These are phyloP conservation scores for Clepsis dumicolana DNA, from an alignment of 2,888 invertebrate species.

Conservation along the genomic window DNA sequence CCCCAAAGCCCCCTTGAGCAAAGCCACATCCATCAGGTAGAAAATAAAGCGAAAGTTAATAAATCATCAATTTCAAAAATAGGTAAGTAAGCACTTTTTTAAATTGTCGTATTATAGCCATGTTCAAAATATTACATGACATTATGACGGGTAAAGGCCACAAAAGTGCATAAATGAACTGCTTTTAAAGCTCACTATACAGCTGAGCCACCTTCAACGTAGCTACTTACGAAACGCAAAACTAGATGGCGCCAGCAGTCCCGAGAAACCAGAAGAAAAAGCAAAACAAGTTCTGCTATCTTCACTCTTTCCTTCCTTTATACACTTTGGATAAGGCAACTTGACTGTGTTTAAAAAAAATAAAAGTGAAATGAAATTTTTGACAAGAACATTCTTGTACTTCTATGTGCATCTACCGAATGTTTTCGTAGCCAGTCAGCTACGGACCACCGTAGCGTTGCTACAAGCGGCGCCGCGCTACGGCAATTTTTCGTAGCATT, in stretches of 20 bases:
- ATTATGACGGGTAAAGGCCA: neutral
- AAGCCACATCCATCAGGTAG: no score
- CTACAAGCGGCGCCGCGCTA: slow-evolving; percentile 25
- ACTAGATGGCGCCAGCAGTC: slow-evolving; percentile 34
- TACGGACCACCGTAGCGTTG: slow-evolving; percentile 36
- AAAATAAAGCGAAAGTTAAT: no score
- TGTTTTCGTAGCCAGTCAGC: slow-evolving; percentile 21
- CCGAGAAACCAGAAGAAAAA: slow-evolving; percentile 1
- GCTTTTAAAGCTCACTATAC: neutral
- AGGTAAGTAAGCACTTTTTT: no score
- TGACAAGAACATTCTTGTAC: no score
- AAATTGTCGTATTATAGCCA: neutral
- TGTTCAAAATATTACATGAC: neutral
- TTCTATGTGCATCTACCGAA: no score
- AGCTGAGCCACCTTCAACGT: neutral
- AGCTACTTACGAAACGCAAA: neutral
- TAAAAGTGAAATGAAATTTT: neutral
- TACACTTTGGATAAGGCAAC: neutral
- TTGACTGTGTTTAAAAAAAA: neutral
- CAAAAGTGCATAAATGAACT: neutral
- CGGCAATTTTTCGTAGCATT: slow-evolving; percentile 3
- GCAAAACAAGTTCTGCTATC: neutral
- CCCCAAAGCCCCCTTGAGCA: no score
- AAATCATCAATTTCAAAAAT: no score
- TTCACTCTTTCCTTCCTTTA: neutral